A percentile compares a stretch with the other conserved stretches of the same genome.
phyloP scores from a whole-genome alignment of 2,888 invertebrate genomes.

The Pyrrhia umbra region DNA sequence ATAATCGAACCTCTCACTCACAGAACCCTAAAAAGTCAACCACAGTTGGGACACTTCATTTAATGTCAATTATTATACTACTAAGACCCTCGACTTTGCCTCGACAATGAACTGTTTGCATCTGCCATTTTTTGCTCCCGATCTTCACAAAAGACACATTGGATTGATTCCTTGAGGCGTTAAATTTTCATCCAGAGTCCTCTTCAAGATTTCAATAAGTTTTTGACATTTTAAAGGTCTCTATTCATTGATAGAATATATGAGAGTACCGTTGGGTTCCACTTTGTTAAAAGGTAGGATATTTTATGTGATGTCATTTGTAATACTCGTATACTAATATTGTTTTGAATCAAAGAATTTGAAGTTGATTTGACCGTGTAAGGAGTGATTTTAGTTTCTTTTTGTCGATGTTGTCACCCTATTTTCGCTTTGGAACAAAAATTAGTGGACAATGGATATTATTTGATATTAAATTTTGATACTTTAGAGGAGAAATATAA shows the following conservation, averaged over 20 bases:
- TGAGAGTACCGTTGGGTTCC: conserved; percentile 26
- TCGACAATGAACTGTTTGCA: conserved; percentile 75
- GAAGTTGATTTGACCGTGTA: conserved; percentile 8
- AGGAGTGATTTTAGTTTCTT: conserved; percentile 27
- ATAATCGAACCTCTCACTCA: not conserved
- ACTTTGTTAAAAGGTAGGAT: not conserved
- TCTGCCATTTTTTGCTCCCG: conserved; percentile 76
- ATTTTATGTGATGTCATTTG: conserved; percentile 41
- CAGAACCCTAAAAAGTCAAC: conserved; percentile 62
- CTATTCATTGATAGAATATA: conserved; percentile 40
- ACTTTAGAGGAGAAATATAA: not conserved
- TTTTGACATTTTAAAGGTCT: conserved; percentile 58
- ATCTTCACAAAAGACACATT: conserved; percentile 67
- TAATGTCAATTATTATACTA: conserved; percentile 82
- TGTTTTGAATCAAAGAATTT: conserved; percentile 31
- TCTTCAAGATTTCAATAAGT: conserved; percentile 31
- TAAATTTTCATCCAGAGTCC: conserved; percentile 78
- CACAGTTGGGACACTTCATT: conserved; percentile 79
- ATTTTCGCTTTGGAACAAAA: not conserved
- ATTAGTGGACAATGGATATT: not conserved
- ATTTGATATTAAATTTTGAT: not conserved
- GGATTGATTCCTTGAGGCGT: conserved; percentile 75
- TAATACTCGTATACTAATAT: too few species aligned
- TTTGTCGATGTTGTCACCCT: not conserved
- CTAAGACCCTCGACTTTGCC: conserved; percentile 77